These are phyloP conservation scores for Itoplectis maculator DNA, from an alignment of 2,888 invertebrate species.

Conservation along the genomic window DNA sequence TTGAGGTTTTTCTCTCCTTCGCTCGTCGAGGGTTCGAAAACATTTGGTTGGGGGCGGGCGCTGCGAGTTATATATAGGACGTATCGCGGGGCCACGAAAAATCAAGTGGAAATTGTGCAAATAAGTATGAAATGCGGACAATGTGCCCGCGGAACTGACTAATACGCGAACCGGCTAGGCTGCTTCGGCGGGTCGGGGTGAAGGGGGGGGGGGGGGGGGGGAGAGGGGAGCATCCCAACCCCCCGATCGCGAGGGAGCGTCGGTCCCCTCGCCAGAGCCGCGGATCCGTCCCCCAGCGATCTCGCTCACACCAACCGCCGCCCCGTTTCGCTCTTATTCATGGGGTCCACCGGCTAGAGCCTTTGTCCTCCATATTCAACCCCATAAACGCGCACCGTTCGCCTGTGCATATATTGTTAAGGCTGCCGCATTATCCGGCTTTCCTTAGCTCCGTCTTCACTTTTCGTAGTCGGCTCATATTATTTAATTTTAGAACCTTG, in stretches of 20 bases:
- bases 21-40: conserved; percentile 59
- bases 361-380: conserved; percentile 43
- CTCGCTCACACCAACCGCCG: conserved; percentile 15
- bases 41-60: conserved; percentile 71
- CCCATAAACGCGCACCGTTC: background rate
- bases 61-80: conserved; percentile 40
- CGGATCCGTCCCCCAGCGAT: conserved; percentile 42
- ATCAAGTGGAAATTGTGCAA: conserved; percentile 83
- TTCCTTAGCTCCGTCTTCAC: background rate
- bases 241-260: conserved; percentile 41
- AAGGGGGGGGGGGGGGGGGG: too few relatives aligned
- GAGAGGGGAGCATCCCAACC: conserved; percentile 51
- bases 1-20: conserved; percentile 25
- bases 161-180: conserved; percentile 75
- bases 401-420: conserved; percentile 2
- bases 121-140: conserved; percentile 84
- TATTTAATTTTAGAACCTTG: background rate
- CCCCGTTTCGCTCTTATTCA: conserved; percentile 39
- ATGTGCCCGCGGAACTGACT: conserved; percentile 83
- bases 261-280: conserved; percentile 38
- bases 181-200: too few relatives aligned
- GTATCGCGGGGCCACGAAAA: conserved; percentile 72
- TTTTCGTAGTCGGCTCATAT: too few relatives aligned
- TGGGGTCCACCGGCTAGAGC: conserved; percentile 20
- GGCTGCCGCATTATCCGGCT: background rate